phyloP scores from a whole-genome alignment of 2,113 vertebrate species.

The Gallinago paraguaiae region DNA sequence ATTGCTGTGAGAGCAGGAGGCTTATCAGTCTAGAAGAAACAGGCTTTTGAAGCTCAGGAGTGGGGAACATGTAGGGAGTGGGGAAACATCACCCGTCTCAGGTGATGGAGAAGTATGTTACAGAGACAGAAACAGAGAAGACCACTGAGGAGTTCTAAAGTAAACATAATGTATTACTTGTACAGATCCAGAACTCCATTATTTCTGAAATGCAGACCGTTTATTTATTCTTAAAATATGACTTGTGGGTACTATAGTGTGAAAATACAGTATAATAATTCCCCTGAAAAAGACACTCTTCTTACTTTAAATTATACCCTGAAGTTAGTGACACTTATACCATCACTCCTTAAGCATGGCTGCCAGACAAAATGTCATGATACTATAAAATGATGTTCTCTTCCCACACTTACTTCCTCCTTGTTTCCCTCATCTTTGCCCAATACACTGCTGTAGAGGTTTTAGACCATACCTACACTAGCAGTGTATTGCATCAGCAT shows the following conservation, averaged over 20 bases:
- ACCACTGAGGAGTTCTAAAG: not conserved
- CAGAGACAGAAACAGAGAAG: not conserved
- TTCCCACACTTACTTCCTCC: not conserved
- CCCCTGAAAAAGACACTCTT: not conserved
- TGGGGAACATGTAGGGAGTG: not conserved
- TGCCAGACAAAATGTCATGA: not conserved
- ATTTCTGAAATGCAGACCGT: not conserved
- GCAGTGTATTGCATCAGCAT: not conserved
- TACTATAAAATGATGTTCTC: not conserved
- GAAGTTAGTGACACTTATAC: not conserved
- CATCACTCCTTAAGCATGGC: not conserved
- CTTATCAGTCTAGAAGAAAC: not conserved
- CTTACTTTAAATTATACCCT: not conserved
- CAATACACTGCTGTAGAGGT: not conserved
- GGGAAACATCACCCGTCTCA: too few relatives aligned
- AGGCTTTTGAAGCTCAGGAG: not conserved
- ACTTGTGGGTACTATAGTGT: not conserved
- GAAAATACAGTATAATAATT: not conserved
- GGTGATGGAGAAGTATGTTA: not conserved
- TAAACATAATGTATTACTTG: not conserved
- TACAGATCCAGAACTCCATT: not conserved
- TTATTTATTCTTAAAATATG: not conserved
- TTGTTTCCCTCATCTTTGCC: not conserved
- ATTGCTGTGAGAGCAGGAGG: not conserved
- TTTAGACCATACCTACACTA: not conserved